phyloP scores from a whole-genome alignment of 2,113 vertebrate species.

The Cheirogaleus medius region DNA sequence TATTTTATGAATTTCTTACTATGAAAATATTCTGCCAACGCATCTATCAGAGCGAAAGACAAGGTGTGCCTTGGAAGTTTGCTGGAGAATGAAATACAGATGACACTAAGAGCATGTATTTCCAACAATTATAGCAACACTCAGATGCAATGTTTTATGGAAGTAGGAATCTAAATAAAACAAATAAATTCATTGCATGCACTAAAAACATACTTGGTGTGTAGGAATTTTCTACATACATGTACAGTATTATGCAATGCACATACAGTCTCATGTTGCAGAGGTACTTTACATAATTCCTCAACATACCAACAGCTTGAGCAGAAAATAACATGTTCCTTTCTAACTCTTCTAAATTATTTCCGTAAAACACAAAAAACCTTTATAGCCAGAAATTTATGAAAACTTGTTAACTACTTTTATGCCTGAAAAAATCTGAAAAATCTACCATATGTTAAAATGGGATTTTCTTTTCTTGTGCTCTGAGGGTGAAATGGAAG shows the following conservation, averaged over 20 bases:
- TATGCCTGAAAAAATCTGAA: conserved; percentile 26
- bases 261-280: not conserved
- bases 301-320: not conserved
- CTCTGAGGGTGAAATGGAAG: not conserved
- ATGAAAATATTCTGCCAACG: not conserved
- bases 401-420: not conserved
- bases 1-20: not conserved
- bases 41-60: not conserved
- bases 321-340: not conserved
- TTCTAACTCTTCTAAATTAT: not conserved
- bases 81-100: not conserved
- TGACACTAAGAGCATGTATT: not conserved
- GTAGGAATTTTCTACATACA: not conserved
- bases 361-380: not conserved
- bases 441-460: not conserved
- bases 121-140: not conserved
- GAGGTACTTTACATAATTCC: not conserved
- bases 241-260: rapidly evolving
- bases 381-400: not conserved
- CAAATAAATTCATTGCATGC: rapidly evolving
- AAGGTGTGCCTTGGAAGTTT: not conserved
- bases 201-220: rapidly evolving
- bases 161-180: not conserved
- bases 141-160: too few relatives aligned
- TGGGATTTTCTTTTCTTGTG: not conserved